Conservation (phyloP, 2,113 vertebrate species). For the Meles meles region DNA sequence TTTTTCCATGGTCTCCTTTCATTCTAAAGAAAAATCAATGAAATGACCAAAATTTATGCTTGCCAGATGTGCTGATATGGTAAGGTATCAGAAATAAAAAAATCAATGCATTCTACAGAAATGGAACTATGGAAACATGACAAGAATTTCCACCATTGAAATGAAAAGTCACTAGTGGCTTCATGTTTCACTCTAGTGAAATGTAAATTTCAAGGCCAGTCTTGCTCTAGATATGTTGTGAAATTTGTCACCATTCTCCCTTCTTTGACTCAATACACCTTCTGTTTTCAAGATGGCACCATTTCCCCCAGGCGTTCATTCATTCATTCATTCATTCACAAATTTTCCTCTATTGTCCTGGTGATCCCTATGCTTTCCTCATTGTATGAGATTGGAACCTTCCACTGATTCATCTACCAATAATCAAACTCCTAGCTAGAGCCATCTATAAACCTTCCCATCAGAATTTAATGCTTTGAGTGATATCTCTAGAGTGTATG, state of each 20-base stretch:
- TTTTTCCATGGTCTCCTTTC: background rate
- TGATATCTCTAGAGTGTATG: background rate
- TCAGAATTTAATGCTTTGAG: background rate
- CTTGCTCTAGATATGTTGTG: background rate
- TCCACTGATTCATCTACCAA: background rate
- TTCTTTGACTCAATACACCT: background rate
- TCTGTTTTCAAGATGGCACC: background rate
- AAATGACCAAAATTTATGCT: background rate
- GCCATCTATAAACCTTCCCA: background rate
- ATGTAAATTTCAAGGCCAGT: background rate
- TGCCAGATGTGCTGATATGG: background rate
- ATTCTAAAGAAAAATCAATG: background rate
- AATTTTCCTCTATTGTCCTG: background rate
- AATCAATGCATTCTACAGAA: background rate
- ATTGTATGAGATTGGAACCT: background rate
- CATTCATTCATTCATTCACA: background rate
- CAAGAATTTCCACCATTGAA: background rate
- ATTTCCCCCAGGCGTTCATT: background rate
- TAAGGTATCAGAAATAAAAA: background rate
- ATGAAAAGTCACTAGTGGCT: background rate
- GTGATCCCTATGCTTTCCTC: fast-evolving
- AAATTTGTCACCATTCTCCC: background rate
- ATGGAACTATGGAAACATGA: background rate
- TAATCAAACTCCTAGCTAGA: background rate
- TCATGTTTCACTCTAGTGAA: background rate